Percentiles rank a stretch among this genome's conserved stretches.
These are phyloP conservation scores for Corydoras maculifer DNA, from an alignment of 2,113 vertebrate species.

Conservation along the genomic window DNA sequence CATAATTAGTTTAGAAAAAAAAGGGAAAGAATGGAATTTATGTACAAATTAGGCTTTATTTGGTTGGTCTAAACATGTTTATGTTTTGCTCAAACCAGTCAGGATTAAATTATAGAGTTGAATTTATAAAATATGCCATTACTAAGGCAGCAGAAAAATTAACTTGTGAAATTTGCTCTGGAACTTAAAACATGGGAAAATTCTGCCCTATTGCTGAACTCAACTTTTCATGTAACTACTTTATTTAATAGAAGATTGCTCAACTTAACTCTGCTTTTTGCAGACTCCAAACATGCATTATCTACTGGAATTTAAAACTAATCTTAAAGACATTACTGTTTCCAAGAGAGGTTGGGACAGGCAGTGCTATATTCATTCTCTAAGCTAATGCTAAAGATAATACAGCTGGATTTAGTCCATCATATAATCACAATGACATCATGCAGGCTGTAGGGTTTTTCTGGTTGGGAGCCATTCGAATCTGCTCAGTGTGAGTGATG, in stretches of 20 bases:
- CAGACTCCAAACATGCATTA: not conserved
- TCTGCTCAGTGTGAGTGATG: constrained; percentile 4
- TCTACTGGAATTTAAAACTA: constrained; percentile 16
- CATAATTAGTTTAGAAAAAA: too few relatives aligned
- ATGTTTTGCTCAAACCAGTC: too few relatives aligned
- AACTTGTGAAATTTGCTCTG: not conserved
- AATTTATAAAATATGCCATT: too few relatives aligned
- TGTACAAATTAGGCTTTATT: too few relatives aligned
- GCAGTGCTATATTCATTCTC: constrained; percentile 15
- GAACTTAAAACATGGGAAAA: constrained; percentile 23
- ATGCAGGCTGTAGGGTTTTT: constrained; percentile 29
- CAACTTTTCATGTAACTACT: not conserved
- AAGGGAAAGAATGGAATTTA: too few relatives aligned
- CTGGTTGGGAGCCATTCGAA: constrained; percentile 26
- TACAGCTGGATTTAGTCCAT: constrained; percentile 17
- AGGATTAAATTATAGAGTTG: too few relatives aligned
- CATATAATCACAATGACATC: constrained; percentile 28
- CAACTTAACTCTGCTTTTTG: not conserved
- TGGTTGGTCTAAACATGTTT: too few relatives aligned
- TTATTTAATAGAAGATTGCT: constrained; percentile 9
- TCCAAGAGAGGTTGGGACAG: constrained; percentile 20
- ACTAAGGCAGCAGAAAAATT: too few relatives aligned
- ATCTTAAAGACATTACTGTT: constrained; percentile 21
- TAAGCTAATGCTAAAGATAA: constrained; percentile 30
- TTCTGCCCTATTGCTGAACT: constrained; percentile 9